Evolutionary conservation across 2,113 vertebrate species (phyloP), one percentile per base, ranked within the genome.

Genomic region (Cavia porcellus): DNA sequence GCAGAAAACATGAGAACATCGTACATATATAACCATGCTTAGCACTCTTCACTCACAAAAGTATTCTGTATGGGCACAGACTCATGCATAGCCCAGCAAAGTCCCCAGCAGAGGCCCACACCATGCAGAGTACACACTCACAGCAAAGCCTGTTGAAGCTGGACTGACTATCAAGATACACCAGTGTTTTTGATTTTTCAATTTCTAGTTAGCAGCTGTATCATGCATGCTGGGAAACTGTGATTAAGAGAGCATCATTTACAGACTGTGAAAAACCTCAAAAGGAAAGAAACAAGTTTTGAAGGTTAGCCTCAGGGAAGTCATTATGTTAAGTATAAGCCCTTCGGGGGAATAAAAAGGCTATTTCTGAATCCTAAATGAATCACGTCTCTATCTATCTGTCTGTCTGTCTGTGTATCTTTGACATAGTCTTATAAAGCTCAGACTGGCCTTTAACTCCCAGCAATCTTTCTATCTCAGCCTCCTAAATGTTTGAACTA

Each of bases 61-160:
- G 62, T 88, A 90, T 64, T 59, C 74, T 80, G 97, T 89, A 90
- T 72, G 77, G 94, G 90, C 95, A 96, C 92, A 98, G 93, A 97
- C 92, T 95, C 98, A 98, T 98, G 98, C 98, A 98, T 5, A 95
- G 89, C 97, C 97, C 97, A 97, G 62, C 90, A 12, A 86, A 94
- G 94, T 42, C 94, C 95, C 97, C 98, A 52, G 96, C 94, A 97
- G 88, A 35, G 96, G 89, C 97, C n/a, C 20, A 5, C 38, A 93
- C 90, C 98, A 97, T 90, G 95, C 98, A 98, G 96, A 97, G n/a
- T 90, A 97, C 92, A 97, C 97, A 70, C 95, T 96, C 96, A 94
- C 68, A 68, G 97, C 38, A 87, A 97, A 95, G 92, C 61, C 59
- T 91, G 94, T 45, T 84, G 55, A 96, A 97, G 70, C 92, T 88